Percentiles rank a stretch among this genome's conserved stretches.
Conservation (phyloP, 2,888 invertebrate species). For the Sussaba pulchella region DNA sequence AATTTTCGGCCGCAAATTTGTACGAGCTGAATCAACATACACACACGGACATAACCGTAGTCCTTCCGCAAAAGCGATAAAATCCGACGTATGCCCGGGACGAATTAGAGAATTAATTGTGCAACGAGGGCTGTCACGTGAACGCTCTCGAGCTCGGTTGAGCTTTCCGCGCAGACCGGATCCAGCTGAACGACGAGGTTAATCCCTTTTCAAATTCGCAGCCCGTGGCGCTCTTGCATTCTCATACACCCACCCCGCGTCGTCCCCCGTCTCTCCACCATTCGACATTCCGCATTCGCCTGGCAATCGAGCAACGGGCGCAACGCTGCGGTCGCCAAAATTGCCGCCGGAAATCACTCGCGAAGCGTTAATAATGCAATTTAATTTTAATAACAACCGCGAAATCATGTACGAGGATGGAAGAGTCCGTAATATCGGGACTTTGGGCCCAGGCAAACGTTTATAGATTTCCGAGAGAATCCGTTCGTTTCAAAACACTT, state of each 20-base stretch:
- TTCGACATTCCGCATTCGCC: conserved; percentile 12
- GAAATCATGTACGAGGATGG: conserved; percentile 1
- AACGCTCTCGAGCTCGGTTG: conserved; percentile 55
- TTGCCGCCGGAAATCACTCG: conserved; percentile 77
- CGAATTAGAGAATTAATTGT: conserved; percentile 82
- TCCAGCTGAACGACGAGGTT: conserved; percentile 56
- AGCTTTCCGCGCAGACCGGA: neutral
- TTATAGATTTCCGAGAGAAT: neutral
- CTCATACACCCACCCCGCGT: too few relatives aligned
- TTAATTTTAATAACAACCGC: conserved; percentile 78
- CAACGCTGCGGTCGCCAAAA: conserved; percentile 72
- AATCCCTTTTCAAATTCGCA: conserved; percentile 77
- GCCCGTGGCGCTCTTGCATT: neutral
- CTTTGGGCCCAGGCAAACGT: neutral
- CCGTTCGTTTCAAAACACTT: conserved; percentile 10
- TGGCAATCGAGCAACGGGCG: neutral
- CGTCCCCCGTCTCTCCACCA: neutral
- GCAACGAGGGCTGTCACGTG: conserved; percentile 77
- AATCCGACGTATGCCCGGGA: conserved; percentile 78
- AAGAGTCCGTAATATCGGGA: neutral
- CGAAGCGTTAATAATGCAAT: conserved; percentile 80
- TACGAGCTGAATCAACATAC: neutral
- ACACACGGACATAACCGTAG: conserved; percentile 12
- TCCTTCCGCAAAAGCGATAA: conserved; percentile 68
- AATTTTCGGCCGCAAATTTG: conserved; percentile 34